Evolutionary conservation across 2,888 invertebrate genomes (phyloP), one percentile per base, ranked within the genome.

Genomic region (Barypeithes pellucidus): DNA sequence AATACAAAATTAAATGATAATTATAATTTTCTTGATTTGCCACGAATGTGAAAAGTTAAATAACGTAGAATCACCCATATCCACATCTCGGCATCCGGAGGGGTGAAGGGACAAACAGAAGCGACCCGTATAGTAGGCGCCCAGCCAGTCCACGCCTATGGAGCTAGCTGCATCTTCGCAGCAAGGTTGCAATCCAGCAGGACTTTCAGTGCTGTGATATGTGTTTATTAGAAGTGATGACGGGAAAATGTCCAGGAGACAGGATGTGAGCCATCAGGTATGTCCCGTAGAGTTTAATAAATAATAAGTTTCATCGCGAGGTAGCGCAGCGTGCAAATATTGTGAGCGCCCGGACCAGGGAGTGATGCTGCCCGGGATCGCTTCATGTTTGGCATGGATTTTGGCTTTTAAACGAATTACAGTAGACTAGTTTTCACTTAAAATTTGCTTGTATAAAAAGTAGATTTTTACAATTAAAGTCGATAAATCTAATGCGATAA

Each of bases 101-200:
- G 61, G 65, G 41, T 14, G 41, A 41, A 22, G 45, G 67, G 50
- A 52, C 24, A 36, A 57, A 54, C 45, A 50, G 74, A 65, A 66
- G 70, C 69, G 74, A 66, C 70, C 73, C 69, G 73, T 68, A 73
- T 82, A 84, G 75, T 67, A 72, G 71, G 73, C 73, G 72, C 85
- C 85, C 85, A 85, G 85, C 84, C 85, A 86, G 86, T 86, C 85
- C 84, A 86, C 86, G 85, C 86, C 86, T 86, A 85, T 85, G 85
- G 85, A 84, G 82, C 84, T 84, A 84, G 84, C 84, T 84, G 84
- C 84, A 84, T 81, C 84, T 81, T 60, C 68, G 69, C 67, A 82
- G 83, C 82, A 80, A 81, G 77, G 82, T 79, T 82, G 80, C 84
- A 36, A 74, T 61, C 77, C 81, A 81, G 83, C 81, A 81, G 82